Evolutionary conservation across 2,888 invertebrate genomes (phyloP).

Genomic region (Coleophora flavipennella): DNA sequence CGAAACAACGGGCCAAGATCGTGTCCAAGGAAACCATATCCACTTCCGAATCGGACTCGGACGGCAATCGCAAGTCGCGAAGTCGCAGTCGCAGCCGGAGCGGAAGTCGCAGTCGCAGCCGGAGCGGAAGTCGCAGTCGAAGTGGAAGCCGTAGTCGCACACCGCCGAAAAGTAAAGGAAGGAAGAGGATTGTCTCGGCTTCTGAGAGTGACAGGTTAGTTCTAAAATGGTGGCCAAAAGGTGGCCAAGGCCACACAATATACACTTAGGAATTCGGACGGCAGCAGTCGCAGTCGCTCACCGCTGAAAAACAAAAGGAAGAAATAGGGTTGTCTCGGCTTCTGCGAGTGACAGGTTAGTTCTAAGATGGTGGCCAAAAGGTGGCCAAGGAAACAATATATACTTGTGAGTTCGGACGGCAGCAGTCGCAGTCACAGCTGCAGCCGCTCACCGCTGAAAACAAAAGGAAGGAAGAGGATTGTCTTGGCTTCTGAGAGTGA

Average conservation of each 20-base stretch:
- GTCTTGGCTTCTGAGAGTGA: constrained; percentile 76
- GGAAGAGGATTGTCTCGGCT: constrained; percentile 75
- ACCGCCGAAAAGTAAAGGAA: constrained; percentile 59
- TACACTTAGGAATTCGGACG: too few relatives aligned
- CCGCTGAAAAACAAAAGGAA: constrained; percentile 61
- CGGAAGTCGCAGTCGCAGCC: constrained; percentile 47
- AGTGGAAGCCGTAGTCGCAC: constrained; percentile 54
- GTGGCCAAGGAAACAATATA: constrained; percentile 97
- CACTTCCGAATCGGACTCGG: constrained; percentile 87
- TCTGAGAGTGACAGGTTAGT: constrained; percentile 70
- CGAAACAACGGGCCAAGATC: constrained; percentile 89
- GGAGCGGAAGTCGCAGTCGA: constrained; percentile 24
- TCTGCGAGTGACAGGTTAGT: constrained; percentile 70
- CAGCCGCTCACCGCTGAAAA: constrained; percentile 56
- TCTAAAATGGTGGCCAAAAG: too few relatives aligned
- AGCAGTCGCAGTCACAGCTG: constrained; percentile 49
- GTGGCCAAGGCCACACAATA: too few relatives aligned
- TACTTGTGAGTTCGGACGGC: constrained; percentile 84
- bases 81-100: constrained; percentile 36
- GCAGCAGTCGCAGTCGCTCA: constrained; percentile 34
- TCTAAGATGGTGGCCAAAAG: constrained; percentile 80
- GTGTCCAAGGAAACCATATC: constrained; percentile 97
- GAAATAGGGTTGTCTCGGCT: constrained; percentile 75
- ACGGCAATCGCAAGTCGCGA: constrained; percentile 49
- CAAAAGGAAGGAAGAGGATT: constrained; percentile 71